Conservation (phyloP, 2,888 invertebrate species). For the Horisme vitalbata region DNA sequence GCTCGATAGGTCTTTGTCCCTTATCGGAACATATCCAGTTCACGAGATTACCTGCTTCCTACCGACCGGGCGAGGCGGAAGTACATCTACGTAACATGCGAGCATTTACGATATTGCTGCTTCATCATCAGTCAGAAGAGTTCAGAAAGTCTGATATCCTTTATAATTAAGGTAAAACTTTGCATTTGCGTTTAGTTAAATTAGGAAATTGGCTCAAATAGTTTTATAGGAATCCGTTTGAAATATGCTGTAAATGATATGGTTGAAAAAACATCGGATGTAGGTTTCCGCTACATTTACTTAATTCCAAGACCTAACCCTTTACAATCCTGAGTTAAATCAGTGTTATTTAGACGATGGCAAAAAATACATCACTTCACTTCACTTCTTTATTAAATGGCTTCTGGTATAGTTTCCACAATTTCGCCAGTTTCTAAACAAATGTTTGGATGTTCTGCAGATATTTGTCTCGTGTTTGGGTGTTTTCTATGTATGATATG, state of each 20-base stretch:
- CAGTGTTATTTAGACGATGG: background rate
- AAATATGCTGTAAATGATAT: background rate
- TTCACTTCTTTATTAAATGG: too few relatives aligned
- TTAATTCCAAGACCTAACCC: background rate
- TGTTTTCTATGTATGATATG: too few relatives aligned
- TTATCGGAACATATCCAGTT: constrained; percentile 69
- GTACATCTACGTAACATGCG: constrained; percentile 37
- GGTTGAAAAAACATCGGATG: constrained; percentile 18
- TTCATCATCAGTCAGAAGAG: too few relatives aligned
- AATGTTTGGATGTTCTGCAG: too few relatives aligned
- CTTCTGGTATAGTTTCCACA: too few relatives aligned
- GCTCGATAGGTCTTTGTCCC: constrained; percentile 77
- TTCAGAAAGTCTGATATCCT: too few relatives aligned
- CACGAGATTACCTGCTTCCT: constrained; percentile 52
- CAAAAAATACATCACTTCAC: too few relatives aligned
- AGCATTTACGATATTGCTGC: too few relatives aligned
- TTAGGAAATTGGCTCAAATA: background rate
- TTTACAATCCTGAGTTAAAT: background rate
- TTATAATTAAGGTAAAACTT: background rate
- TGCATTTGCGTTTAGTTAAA: background rate
- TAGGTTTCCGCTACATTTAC: constrained; percentile 15
- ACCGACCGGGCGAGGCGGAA: constrained; percentile 44
- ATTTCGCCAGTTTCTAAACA: too few relatives aligned
- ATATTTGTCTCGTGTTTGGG: too few relatives aligned
- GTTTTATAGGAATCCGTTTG: background rate